Base-by-base conservation (phyloP, 2,888 invertebrate genomes). In the Agonopterix arenella region DNA sequence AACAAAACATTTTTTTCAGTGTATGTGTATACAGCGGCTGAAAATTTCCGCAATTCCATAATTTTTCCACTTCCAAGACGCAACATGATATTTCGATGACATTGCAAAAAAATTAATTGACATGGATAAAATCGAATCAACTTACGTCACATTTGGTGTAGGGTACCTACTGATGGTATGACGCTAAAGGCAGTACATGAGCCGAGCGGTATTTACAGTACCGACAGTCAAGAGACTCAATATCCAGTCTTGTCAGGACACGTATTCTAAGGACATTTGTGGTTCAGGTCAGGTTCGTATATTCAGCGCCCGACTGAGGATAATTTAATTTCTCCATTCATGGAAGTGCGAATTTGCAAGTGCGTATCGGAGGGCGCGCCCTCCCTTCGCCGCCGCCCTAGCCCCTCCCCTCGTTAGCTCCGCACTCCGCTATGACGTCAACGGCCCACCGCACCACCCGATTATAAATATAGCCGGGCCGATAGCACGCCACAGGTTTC, bases 301-400 rank as follows among this genome's bases (percentile, higher is more conserved):
- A 76, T 78, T 77, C 70, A 71, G 65, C 64, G 64, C 68, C 61
- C 67, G 65, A 61, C 70, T 75, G 69, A 75, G 73, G 71, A 80
- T 83, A 84, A 84, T 82, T 80, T 81, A 76, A 82, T 83, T 80
- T 75, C 66, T 82, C 76, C 88, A 88, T 86, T 88, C 84, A 86
- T 84, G 73, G 77, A 82, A 84, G 84, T 84, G 84, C 78, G 80
- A 88, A 84, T 84, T 85, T 78, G 82, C 78, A 82, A 86, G 85
- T 84, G 84, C 85, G 86, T 88, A 84, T 72, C 66, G 76, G 78
- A 80, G 81, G 84, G 80, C 71, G 78, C 79, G 77, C 70, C 76
- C 68, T 28, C 28, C 28, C 28, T 28, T 5, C 64, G 63, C 61
- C 59, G 52, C 54, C 28, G 28, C 28, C 64, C 57, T 51, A 58